Evolutionary conservation across 2,797 vertebrate species (phyloP), one percentile per base, ranked within the genome.

Genomic region (Siniperca obscura): DNA sequence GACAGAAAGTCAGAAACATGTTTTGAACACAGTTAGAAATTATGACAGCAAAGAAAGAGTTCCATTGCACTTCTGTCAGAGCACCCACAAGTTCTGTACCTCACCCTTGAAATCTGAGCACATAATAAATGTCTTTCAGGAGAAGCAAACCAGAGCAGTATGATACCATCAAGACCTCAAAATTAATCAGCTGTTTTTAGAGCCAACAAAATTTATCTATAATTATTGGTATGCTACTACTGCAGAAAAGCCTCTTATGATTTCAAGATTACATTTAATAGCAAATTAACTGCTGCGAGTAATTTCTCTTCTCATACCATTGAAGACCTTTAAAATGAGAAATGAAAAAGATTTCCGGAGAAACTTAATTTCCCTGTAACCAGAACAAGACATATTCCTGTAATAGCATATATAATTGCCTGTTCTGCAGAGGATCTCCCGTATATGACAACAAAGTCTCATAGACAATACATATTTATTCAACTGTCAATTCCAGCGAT

Each of bases 341-440:
- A 89, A 92, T 88, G 86, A 93, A 90, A 85, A 94, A 92, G 89
- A 95, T 94, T 95, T 95, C 91, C 89, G 82, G 89, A 93, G 92
- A 95, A 96, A 96, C 93, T 93, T 95, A 95, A 96, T 96, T 96
- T 96, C 90, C 92, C 92, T 86, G 92, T 93, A 95, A 95, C 93
- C 95, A 94, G 95, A 96, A 94, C 93, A 95, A 95, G 95, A 95
- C 91, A 86, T 95, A 94, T 95, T 96, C 95, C 94, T 95, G 95
- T 96, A 95, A 96, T 94, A 92, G 94, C 83, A 87, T 89, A 92
- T 92, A 94, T 95, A 95, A 96, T 95, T 95, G 93, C 84, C 85
- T 92, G 93, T 91, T 95, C 95, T 96, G 95, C 90, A 80, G 92
- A 94, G 89, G 92, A 95, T 95, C 95, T 93, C 81, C 91, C 86